phyloP scores from a whole-genome alignment of 2,113 vertebrate species.

The Silurus meridionalis region DNA sequence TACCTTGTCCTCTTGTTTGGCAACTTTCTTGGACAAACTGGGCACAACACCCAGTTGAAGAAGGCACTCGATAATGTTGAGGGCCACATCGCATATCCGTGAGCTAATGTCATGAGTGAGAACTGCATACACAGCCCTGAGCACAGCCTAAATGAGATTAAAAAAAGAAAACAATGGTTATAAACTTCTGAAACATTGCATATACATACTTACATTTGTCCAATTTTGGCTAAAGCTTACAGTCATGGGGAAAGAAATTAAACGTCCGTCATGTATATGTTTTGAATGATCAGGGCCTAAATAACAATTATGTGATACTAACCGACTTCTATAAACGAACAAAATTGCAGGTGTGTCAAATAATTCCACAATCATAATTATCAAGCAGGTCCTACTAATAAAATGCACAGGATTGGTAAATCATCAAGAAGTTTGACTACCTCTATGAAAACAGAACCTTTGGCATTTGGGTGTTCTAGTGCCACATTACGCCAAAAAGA shows the following conservation, averaged over 20 bases:
- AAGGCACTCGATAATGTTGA: constrained; percentile 94
- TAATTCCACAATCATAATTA: too few relatives aligned
- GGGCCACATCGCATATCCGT: constrained; percentile 91
- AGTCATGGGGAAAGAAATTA: background rate
- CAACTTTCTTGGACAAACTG: constrained; percentile 80
- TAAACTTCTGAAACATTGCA: background rate
- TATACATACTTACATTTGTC: background rate
- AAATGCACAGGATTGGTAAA: too few relatives aligned
- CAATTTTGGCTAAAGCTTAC: background rate
- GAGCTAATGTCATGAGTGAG: constrained; percentile 96
- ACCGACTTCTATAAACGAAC: background rate
- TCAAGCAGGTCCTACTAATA: too few relatives aligned
- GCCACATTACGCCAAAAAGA: too few relatives aligned
- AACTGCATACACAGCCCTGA: constrained; percentile 93
- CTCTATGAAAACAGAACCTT: too few relatives aligned
- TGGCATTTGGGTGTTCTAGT: too few relatives aligned
- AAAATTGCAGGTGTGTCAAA: background rate
- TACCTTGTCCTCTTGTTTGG: constrained; percentile 90
- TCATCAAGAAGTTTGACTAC: too few relatives aligned
- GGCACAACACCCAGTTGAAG: constrained; percentile 95
- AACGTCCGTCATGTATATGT: background rate
- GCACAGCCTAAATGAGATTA: constrained; percentile 77
- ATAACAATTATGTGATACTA: background rate
- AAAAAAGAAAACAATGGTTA: background rate
- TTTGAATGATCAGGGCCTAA: background rate